Conservation (phyloP, 2,797 vertebrate genomes). For the Channallabes apus region DNA sequence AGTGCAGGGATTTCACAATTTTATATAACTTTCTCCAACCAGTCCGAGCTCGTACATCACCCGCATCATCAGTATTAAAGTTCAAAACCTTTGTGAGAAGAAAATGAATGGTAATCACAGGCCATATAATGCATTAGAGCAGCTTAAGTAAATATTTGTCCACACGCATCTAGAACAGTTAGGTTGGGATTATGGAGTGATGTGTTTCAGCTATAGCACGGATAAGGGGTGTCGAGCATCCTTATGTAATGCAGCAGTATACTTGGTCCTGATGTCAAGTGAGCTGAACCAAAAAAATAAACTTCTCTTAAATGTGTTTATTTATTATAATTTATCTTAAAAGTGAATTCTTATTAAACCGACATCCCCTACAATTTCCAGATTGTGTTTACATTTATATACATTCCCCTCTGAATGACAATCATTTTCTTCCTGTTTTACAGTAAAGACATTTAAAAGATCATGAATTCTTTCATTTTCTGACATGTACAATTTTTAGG, state of each 20-base stretch:
- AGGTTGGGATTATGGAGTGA: neutral
- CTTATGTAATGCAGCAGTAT: neutral
- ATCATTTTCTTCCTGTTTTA: neutral
- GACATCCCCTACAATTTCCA: neutral
- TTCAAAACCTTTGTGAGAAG: neutral
- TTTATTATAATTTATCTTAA: neutral
- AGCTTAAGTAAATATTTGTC: neutral
- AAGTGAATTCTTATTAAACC: neutral
- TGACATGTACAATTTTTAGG: neutral
- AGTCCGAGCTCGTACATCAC: neutral
- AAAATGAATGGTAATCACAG: neutral
- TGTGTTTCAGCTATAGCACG: neutral
- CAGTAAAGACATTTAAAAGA: neutral
- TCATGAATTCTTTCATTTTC: neutral
- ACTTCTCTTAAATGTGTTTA: neutral
- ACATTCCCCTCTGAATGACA: neutral
- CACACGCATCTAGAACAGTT: neutral
- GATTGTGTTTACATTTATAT: neutral
- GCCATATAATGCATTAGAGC: too few species aligned
- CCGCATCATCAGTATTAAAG: neutral
- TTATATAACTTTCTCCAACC: slow-evolving; percentile 3
- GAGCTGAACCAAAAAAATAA: neutral
- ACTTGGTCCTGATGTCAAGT: neutral
- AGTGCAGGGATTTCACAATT: neutral
- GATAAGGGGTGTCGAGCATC: neutral